Base-by-base conservation (phyloP, 2,113 vertebrate species). In the Mastomys natalensis region DNA sequence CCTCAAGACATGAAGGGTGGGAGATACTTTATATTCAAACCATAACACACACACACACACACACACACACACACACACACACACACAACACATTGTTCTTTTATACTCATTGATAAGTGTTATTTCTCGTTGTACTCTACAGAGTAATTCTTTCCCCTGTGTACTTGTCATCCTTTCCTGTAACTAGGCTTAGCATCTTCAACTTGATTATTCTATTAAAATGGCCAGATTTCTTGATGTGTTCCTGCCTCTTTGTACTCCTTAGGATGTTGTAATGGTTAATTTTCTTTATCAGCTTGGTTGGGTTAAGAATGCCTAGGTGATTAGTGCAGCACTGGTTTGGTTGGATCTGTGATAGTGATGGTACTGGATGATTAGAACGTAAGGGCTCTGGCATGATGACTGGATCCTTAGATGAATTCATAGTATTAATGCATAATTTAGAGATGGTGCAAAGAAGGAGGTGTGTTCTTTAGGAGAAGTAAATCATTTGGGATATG, bases 181-280 rank as follows among this genome's bases (percentile, higher is more conserved):
- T 89, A 70, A 80, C 43, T 19, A 73, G 68, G 34, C 60, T 82
- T 89, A 48, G 24, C 45, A 22, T 48, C 45, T n/a, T 73, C 72
- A 64, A 7, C 90, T 73, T 89, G 40, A 80, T 91, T 93, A 58
- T 22, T 82, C 24, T 93, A 34, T 48, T 89, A 82, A 84, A 40
- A 62, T 80, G 72, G 66, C 51, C 80, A 37, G 21, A 87, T 90
- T 70, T 89, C 37, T 29, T 78, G n/a, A 74, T 68, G 34, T 12
- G 76, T 93, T 62, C 45, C 22, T 87, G 58, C 43, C 37, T 87
- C 45, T 73, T 45, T 8, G 37, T 94, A 84, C 51, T 89, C 37
- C 22, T 40, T 62, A 87, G 51, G 17, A 40, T 91, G 31, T 22
- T 70, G 12, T 8, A 51, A 37, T 70, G 85, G 17, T 53, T 87